phyloP scores from a whole-genome alignment of 2,888 invertebrate genomes.

The Leptodirus hochenwartii region DNA sequence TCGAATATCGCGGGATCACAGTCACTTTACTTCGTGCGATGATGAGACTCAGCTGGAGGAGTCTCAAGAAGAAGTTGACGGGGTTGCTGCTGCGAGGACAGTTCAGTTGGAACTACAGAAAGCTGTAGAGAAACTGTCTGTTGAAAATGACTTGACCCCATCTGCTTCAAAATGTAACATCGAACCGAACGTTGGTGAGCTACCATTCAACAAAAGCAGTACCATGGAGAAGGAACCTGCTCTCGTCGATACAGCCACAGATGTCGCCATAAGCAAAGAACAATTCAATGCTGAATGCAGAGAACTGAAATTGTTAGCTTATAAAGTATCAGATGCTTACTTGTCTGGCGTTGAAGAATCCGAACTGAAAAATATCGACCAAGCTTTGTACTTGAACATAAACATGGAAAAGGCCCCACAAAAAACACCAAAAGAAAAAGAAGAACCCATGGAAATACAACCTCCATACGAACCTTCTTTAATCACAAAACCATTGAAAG shows the following conservation, averaged over 20 bases:
- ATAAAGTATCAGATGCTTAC: constrained; percentile 38
- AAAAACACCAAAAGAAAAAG: background rate
- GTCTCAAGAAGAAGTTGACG: constrained; percentile 3
- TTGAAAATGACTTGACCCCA: constrained; percentile 20
- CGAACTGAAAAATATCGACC: constrained; percentile 20
- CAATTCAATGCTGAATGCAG: constrained; percentile 8
- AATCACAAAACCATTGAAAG: background rate
- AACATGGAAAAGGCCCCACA: constrained; percentile 1
- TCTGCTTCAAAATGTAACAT: constrained; percentile 23
- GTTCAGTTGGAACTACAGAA: constrained; percentile 22
- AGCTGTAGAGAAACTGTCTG: constrained; percentile 22
- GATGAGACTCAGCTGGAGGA: too few species aligned
- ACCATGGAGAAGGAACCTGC: constrained; percentile 12
- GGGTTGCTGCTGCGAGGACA: constrained; percentile 13
- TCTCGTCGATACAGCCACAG: constrained; percentile 14
- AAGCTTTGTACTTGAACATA: constrained; percentile 12
- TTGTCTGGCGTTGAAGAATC: constrained; percentile 39
- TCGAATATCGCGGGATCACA: constrained; percentile 27
- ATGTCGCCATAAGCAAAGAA: too few species aligned
- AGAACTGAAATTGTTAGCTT: too few species aligned
- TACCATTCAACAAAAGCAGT: constrained; percentile 20
- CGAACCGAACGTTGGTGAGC: constrained; percentile 21
- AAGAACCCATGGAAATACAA: constrained; percentile 7
- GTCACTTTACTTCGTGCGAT: too few species aligned
- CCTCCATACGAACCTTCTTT: too few species aligned